Evolutionary conservation across 2,113 vertebrate genomes (phyloP).

Genomic region (Callipepla californica): DNA sequence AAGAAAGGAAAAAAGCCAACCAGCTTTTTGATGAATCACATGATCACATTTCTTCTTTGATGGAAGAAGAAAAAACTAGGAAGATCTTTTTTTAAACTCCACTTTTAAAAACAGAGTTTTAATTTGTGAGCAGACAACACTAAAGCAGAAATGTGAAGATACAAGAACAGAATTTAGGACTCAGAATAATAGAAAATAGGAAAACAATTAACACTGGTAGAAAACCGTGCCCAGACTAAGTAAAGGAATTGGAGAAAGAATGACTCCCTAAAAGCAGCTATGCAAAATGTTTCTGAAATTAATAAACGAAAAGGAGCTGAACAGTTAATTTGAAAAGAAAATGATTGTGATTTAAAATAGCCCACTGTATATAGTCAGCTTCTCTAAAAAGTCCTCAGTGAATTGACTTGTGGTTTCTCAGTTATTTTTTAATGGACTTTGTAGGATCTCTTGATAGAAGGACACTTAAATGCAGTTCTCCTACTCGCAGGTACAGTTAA

Average conservation of each 20-base stretch:
- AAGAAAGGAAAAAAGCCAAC: background rate
- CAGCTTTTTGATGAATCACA: background rate
- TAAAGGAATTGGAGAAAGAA: background rate
- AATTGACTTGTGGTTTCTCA: background rate
- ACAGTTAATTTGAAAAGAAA: conserved; percentile 39
- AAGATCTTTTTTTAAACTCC: background rate
- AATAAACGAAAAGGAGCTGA: background rate
- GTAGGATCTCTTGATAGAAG: conserved; percentile 4
- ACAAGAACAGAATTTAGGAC: background rate
- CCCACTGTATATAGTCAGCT: background rate
- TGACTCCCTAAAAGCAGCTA: background rate
- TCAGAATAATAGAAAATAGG: conserved; percentile 5
- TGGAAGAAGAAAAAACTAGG: background rate
- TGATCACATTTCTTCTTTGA: too few species aligned
- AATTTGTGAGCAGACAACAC: background rate
- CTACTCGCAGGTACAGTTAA: background rate
- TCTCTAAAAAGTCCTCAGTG: background rate
- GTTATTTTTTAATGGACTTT: conserved; percentile 3
- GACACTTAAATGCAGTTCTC: background rate
- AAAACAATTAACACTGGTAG: conserved; percentile 9
- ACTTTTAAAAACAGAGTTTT: background rate
- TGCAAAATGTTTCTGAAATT: conserved; percentile 24
- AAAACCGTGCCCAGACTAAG: background rate
- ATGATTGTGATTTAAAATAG: conserved; percentile 13
- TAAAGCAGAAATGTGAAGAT: background rate